Conservation (phyloP, 2,888 invertebrate species). For the Eucriotettix oculatus region DNA sequence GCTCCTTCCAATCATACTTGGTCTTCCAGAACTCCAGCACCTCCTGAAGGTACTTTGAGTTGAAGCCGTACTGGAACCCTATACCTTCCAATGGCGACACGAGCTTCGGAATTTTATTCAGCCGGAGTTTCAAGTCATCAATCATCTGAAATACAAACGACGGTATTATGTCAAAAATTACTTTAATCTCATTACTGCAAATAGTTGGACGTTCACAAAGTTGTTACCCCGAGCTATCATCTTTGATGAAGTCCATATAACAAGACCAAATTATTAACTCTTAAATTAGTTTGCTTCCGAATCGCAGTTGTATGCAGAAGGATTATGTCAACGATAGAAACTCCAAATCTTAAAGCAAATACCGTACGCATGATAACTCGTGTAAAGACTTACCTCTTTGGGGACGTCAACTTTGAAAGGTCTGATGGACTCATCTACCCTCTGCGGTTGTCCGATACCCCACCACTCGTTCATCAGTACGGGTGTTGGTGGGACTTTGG, state of each 20-base stretch:
- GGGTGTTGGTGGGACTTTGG: constrained; percentile 2
- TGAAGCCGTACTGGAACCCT: constrained; percentile 69
- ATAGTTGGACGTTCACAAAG: too few species aligned
- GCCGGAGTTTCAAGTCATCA: constrained; percentile 38
- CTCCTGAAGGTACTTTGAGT: constrained; percentile 44
- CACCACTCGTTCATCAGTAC: constrained; percentile 29
- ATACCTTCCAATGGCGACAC: constrained; percentile 47
- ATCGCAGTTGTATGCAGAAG: too few species aligned
- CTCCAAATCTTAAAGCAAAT: too few species aligned
- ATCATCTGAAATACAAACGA: constrained; percentile 30
- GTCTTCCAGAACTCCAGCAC: constrained; percentile 65
- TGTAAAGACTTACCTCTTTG: constrained; percentile 29
- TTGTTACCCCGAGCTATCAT: too few species aligned
- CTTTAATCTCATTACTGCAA: too few species aligned
- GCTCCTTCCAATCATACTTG: constrained; percentile 52
- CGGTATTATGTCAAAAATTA: too few species aligned
- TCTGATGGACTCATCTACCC: constrained; percentile 34
- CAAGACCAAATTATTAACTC: too few species aligned
- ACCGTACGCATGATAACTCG: too few species aligned
- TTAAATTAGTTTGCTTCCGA: too few species aligned
- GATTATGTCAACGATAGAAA: too few species aligned
- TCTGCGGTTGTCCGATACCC: constrained; percentile 35
- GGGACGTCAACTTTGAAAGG: constrained; percentile 42
- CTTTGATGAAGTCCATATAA: too few species aligned
- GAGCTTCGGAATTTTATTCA: constrained; percentile 22